A percentile compares a stretch with the other conserved stretches of the same genome.
Conservation (phyloP, 2,113 vertebrate species). For the Stegostoma tigrinum region DNA sequence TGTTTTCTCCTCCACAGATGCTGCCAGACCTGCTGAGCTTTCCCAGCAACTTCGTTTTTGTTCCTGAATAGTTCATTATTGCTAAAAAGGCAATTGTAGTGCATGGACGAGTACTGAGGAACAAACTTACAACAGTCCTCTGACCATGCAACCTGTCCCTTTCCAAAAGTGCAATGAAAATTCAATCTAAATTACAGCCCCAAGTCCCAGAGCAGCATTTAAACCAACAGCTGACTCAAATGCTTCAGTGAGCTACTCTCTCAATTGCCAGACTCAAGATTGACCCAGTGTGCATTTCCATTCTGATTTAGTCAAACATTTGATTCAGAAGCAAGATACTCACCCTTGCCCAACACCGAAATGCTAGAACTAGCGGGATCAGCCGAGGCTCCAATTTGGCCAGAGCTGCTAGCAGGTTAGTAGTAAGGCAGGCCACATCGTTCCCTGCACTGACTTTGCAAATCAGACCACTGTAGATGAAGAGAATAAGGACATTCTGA, state of each 20-base stretch:
- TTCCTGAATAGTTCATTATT: no score
- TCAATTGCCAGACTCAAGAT: not conserved
- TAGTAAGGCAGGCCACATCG: slow-evolving; percentile 91
- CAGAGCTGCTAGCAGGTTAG: slow-evolving; percentile 84
- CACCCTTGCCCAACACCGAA: slow-evolving; percentile 94
- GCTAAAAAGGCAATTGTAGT: not conserved
- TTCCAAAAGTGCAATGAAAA: not conserved
- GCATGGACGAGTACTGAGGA: not conserved
- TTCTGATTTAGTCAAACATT: not conserved
- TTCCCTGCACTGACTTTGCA: slow-evolving; percentile 97
- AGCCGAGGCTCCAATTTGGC: slow-evolving; percentile 81
- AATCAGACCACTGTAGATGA: slow-evolving; percentile 67
- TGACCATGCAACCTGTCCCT: not conserved
- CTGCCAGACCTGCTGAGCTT: no score
- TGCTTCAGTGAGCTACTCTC: not conserved
- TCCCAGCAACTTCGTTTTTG: no score
- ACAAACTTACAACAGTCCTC: not conserved
- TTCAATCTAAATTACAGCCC: not conserved
- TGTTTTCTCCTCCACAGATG: no score
- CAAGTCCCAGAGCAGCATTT: not conserved
- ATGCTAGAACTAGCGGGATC: slow-evolving; percentile 84
- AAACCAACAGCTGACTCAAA: not conserved
- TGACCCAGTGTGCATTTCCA: not conserved
- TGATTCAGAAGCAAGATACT: slow-evolving; percentile 43
- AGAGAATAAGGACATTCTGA: slow-evolving; percentile 40